Evolutionary conservation across 2,888 invertebrate species (phyloP), one percentile per base, ranked within the genome.

Genomic region (Eupithecia subumbrata): DNA sequence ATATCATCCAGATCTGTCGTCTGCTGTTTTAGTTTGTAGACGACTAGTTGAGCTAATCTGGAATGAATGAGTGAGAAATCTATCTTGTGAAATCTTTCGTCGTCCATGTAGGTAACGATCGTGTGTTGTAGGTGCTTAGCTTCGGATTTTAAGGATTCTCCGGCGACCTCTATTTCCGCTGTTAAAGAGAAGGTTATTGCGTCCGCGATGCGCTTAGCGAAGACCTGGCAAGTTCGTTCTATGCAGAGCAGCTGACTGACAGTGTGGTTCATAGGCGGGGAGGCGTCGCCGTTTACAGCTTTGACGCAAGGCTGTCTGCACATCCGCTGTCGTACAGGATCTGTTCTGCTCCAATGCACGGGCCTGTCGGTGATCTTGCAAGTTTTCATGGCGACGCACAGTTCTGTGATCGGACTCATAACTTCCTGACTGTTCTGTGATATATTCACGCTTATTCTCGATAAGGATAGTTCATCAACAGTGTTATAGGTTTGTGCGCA

Each of bases 141-240:
- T 91, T 97, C 97, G 0, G 95, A 95, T 84, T 96, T 96, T n/a
- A 97, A 87, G 0, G 95, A 94, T 77, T 96, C 94, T 0, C 94
- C 95, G 0, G 96, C 96, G 0, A 96, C 92, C 77, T 96, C 95
- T 0, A 95, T 91, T 80, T 96, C 95, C 25, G 95, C 95, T 48
- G 95, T 93, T 14, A 96, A 86, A 0, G 96, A 96, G 82, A 96
- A 95, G 5, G 95, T 90, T 67, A 97, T 89, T 0, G 96, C 96
- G 76, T 96, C 96, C 0, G 96, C 95, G 85, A 97, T 96, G 69
- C 97, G 93, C 83, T 96, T 96, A 0, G 97, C 97, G 86, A 97
- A 97, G 0, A 97, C 97, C 82, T 94, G 95, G 48, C 95, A 94
- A 0, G 95, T 94, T 0, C 94, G 75, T 73, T 95, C 95, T 64